Conservation (phyloP, 1,140 invertebrate genomes). For the Drosophila orena region DNA sequence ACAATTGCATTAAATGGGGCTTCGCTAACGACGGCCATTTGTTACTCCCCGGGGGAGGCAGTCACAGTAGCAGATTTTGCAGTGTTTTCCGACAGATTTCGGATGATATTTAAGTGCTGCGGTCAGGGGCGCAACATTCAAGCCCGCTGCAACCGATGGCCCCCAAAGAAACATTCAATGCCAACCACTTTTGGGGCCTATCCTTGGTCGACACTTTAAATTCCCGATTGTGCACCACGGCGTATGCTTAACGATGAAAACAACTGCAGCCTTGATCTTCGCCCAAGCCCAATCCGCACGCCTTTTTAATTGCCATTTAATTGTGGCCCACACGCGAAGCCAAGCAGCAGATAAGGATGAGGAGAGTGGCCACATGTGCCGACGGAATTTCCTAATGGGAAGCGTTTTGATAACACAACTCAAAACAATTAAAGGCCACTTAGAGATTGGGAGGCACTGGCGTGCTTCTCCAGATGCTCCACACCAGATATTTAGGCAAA, state of each 20-base stretch:
- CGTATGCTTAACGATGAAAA: conserved; percentile 3
- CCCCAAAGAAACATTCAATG: conserved; percentile 54
- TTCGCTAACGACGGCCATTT: conserved; percentile 21
- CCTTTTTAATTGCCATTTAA: conserved; percentile 70
- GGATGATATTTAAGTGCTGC: neutral
- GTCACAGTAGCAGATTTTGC: conserved; percentile 11
- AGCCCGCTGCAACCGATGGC: conserved; percentile 31
- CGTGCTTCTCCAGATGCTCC: neutral
- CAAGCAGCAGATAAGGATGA: conserved; percentile 25
- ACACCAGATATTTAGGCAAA: neutral
- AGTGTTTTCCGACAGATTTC: neutral
- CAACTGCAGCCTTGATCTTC: conserved; percentile 11
- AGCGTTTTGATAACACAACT: conserved; percentile 47
- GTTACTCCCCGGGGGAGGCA: conserved; percentile 12
- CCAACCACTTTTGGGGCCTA: conserved; percentile 31
- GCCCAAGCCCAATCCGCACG: neutral
- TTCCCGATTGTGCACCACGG: conserved; percentile 4
- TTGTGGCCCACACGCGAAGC: conserved; percentile 42
- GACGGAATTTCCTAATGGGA: conserved; percentile 38
- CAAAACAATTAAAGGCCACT: conserved; percentile 65
- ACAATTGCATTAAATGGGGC: conserved; percentile 40
- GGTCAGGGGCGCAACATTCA: conserved; percentile 37
- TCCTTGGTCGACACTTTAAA: conserved; percentile 25
- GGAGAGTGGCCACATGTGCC: conserved; percentile 23
- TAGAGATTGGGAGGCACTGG: conserved; percentile 27